phyloP scores from a whole-genome alignment of 2,797 vertebrate genomes.

The Eulemur albifrons region DNA sequence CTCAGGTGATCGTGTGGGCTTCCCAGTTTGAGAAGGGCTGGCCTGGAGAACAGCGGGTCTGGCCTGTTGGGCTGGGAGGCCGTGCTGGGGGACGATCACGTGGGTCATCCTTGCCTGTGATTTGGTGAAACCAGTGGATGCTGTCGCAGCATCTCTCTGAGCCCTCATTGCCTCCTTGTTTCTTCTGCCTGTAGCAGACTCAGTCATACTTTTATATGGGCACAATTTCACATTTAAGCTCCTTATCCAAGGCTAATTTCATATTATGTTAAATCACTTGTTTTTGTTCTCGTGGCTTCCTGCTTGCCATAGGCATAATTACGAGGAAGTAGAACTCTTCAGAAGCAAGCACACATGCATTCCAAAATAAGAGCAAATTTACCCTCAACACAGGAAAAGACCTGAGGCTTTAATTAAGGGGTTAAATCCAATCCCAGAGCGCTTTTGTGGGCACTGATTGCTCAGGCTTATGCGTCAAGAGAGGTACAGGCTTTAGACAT shows the following conservation, averaged over 20 bases:
- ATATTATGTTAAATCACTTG: constrained; percentile 44
- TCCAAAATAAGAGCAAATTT: constrained; percentile 61
- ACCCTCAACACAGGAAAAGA: neutral
- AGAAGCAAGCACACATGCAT: neutral
- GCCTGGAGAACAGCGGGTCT: neutral
- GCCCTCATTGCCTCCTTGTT: neutral
- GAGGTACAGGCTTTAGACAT: neutral
- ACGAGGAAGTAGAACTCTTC: constrained; percentile 31
- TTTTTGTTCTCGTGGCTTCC: constrained; percentile 62
- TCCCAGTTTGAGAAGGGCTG: neutral
- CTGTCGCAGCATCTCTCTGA: rapidly evolving
- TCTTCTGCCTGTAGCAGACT: neutral
- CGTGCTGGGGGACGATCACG: rapidly evolving
- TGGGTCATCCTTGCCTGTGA: neutral
- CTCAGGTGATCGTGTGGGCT: neutral
- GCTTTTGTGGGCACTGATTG: constrained; percentile 61
- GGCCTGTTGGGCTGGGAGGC: neutral
- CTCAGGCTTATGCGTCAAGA: constrained; percentile 33
- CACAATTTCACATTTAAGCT: neutral
- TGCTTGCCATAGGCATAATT: constrained; percentile 39
- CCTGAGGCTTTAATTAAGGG: constrained; percentile 57
- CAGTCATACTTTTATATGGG: neutral
- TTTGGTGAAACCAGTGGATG: neutral
- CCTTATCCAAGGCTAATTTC: neutral
- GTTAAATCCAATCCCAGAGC: constrained; percentile 48